Percentiles rank a stretch among this genome's conserved stretches.
Conservation (phyloP, 2,113 vertebrate genomes). For the Scytalopus superciliaris region DNA sequence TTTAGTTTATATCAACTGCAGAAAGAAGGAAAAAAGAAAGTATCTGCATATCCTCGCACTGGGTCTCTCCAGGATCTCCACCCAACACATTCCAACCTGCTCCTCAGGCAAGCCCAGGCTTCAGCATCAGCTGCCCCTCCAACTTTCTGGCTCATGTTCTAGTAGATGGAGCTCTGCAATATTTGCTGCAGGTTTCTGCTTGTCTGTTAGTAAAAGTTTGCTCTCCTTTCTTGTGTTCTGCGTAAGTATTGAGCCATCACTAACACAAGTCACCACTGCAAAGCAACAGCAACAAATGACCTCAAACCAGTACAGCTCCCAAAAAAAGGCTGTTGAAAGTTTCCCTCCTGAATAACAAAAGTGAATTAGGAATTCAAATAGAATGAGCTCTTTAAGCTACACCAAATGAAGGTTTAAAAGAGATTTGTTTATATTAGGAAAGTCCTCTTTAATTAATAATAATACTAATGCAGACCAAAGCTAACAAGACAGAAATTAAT, state of each 20-base stretch:
- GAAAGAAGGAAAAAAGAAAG: neutral
- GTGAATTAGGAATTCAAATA: neutral
- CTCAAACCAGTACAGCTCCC: neutral
- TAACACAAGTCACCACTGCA: neutral
- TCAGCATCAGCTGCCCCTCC: neutral
- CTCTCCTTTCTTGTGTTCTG: neutral
- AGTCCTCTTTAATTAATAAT: neutral
- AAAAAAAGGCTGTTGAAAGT: neutral
- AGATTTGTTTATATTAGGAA: neutral
- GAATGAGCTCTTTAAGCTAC: neutral
- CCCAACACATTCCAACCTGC: neutral
- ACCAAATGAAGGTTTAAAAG: neutral
- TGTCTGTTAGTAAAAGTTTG: neutral
- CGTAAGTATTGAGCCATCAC: neutral
- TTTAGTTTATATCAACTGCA: neutral
- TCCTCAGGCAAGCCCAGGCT: neutral
- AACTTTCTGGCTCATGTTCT: neutral
- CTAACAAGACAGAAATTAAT: neutral
- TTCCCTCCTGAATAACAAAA: neutral
- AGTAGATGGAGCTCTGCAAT: neutral
- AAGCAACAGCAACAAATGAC: neutral
- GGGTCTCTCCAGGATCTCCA: neutral
- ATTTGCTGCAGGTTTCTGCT: neutral
- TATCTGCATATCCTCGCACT: neutral
- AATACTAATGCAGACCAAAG: neutral